Evolutionary conservation across 2,113 vertebrate genomes (phyloP).

Genomic region (Daphoenositta chrysoptera): DNA sequence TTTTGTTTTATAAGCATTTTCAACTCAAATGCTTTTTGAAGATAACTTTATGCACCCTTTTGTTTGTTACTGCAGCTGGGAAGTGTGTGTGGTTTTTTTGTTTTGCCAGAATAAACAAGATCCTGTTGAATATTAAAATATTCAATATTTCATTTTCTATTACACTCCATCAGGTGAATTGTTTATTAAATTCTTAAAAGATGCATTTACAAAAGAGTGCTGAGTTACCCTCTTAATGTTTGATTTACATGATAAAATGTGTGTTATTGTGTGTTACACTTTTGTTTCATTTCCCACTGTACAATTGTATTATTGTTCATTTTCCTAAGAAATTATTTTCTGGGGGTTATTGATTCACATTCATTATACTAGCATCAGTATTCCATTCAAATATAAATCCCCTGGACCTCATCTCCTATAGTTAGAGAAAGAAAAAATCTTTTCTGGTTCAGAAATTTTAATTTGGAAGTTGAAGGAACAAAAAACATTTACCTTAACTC

Average conservation of each 20-base stretch:
- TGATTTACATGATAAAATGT: not conserved
- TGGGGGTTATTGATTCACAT: not conserved
- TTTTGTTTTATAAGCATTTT: not conserved
- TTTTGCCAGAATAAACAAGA: not conserved
- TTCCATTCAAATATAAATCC: not conserved
- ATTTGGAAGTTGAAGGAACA: not conserved
- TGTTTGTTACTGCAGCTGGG: not conserved
- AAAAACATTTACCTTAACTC: not conserved
- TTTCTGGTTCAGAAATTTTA: not conserved
- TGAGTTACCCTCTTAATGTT: not conserved
- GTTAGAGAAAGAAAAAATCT: not conserved
- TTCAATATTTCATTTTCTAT: not conserved
- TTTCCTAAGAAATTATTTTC: not conserved
- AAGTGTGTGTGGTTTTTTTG: not conserved
- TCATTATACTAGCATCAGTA: not conserved
- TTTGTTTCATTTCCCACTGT: not conserved
- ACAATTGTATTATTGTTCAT: not conserved
- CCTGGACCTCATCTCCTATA: not conserved
- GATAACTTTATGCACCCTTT: not conserved
- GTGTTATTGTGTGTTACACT: not conserved
- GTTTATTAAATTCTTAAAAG: not conserved
- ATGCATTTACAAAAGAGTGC: not conserved
- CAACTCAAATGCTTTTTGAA: not conserved
- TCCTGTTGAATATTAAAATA: not conserved
- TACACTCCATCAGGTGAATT: not conserved